A percentile compares a stretch with the other conserved stretches of the same genome.
Conservation (phyloP, 2,797 vertebrate genomes). For the Tolypeutes matacus region DNA sequence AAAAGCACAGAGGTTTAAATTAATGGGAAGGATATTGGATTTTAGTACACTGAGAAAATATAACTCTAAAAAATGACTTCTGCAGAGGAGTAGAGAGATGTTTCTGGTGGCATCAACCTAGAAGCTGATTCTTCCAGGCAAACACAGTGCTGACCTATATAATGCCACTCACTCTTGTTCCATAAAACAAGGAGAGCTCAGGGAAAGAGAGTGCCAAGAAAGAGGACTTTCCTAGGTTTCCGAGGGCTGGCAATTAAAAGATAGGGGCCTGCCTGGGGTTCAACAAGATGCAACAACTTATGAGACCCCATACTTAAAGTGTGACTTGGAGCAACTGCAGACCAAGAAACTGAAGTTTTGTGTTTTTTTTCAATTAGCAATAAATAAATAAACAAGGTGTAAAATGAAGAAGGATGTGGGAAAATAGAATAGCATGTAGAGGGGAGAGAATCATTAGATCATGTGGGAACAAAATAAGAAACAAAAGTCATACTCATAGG, state of each 20-base stretch:
- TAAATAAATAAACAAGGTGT: not conserved
- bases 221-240: too few species aligned
- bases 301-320: too few species aligned
- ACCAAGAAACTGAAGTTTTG: not conserved
- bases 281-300: not conserved
- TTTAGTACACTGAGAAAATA: not conserved
- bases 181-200: not conserved
- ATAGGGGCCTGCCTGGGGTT: not conserved
- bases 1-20: constrained; percentile 49
- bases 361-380: not conserved
- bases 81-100: not conserved
- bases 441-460: not conserved
- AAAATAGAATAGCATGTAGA: not conserved
- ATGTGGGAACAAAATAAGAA: not conserved
- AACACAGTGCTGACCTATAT: not conserved
- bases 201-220: not conserved
- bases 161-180: not conserved
- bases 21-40: not conserved
- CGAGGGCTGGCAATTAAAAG: not conserved
- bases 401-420: not conserved
- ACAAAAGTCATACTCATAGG: not conserved
- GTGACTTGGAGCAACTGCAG: not conserved
- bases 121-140: not conserved
- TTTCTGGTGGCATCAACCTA: not conserved
- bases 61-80: not conserved